Evolutionary conservation across 2,888 invertebrate genomes (phyloP).

Genomic region (Leucophenga montana): DNA sequence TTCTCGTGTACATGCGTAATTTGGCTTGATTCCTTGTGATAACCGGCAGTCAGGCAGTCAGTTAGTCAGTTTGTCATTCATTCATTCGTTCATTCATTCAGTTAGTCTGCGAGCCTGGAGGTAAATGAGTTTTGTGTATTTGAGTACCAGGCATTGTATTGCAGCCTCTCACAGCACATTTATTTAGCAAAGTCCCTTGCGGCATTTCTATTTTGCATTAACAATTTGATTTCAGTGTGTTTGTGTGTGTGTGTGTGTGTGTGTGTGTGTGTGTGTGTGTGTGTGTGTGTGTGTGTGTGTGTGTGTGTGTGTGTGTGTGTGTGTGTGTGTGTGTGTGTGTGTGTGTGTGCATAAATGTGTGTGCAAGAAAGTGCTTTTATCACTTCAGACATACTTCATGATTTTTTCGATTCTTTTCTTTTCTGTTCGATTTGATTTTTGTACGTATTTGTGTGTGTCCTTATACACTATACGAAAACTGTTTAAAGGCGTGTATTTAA

Average conservation of each 20-base stretch:
- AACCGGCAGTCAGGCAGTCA: conserved; percentile 37
- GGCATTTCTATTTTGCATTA: conserved; percentile 22
- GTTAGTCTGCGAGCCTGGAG: too few relatives aligned
- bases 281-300: too few relatives aligned
- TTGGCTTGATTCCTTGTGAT: conserved; percentile 59
- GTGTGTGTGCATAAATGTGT: too few relatives aligned
- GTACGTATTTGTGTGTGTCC: too few relatives aligned
- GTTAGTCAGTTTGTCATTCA: neutral
- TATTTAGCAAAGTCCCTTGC: conserved; percentile 4
- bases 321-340: too few relatives aligned
- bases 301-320: neutral
- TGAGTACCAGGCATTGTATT: conserved; percentile 6
- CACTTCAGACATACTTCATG: too few relatives aligned
- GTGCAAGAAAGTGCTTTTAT: too few relatives aligned
- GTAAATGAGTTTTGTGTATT: conserved; percentile 33
- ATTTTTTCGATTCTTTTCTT: too few relatives aligned
- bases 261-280: neutral
- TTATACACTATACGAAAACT: too few relatives aligned
- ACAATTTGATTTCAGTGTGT: conserved; percentile 12
- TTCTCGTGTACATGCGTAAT: conserved; percentile 52
- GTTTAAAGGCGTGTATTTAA: too few relatives aligned
- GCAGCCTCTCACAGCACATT: neutral
- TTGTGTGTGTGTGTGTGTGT: neutral
- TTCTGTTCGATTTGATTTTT: too few relatives aligned
- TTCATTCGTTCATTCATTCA: neutral